Conservation (phyloP, 2,797 vertebrate genomes). For the Pangasius krempfi region DNA sequence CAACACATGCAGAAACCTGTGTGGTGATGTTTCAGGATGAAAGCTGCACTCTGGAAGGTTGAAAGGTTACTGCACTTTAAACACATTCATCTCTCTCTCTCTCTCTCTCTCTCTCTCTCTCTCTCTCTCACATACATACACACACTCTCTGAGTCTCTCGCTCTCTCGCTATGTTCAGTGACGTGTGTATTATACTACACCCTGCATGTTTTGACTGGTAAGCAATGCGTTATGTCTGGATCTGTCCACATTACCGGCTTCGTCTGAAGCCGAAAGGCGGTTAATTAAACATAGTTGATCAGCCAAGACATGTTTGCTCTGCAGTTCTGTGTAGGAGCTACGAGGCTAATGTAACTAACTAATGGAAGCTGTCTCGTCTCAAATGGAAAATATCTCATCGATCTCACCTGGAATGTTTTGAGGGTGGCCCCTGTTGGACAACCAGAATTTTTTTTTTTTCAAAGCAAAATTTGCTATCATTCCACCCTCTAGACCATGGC, state of each 20-base stretch:
- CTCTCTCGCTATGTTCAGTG: background rate
- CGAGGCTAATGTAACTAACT: background rate
- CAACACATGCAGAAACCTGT: conserved; percentile 29
- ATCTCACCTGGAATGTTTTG: background rate
- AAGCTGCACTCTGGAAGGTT: conserved; percentile 5
- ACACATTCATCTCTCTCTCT: background rate
- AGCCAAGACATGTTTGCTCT: background rate
- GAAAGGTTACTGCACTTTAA: conserved; percentile 5
- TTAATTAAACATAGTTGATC: background rate
- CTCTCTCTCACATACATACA: background rate
- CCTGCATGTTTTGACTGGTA: conserved; percentile 7
- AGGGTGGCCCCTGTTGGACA: background rate
- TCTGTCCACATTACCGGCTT: background rate
- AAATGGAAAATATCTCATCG: background rate
- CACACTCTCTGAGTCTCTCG: background rate
- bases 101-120: background rate
- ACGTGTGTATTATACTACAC: conserved; percentile 7
- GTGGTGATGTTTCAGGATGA: background rate
- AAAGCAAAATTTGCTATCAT: background rate
- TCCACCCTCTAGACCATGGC: background rate
- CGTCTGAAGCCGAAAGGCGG: background rate
- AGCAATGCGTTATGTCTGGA: background rate
- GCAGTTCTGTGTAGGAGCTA: background rate
- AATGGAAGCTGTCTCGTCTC: background rate
- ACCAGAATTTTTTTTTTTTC: background rate